A percentile compares a stretch with the other conserved stretches of the same genome.
Evolutionary conservation across 2,113 vertebrate genomes (phyloP).

Genomic region (Poecile atricapillus): DNA sequence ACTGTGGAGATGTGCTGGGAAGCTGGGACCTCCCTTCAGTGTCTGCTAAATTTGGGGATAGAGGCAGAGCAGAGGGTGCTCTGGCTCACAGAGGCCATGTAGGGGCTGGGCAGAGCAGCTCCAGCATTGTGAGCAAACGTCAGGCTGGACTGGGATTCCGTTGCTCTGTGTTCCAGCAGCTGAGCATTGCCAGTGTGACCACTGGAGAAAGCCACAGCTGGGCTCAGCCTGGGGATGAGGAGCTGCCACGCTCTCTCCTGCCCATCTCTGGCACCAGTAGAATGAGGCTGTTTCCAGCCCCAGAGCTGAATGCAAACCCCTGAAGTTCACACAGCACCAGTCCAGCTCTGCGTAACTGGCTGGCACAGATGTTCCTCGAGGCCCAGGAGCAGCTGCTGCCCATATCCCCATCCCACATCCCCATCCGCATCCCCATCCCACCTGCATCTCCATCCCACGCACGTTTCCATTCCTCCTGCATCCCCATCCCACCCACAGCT

Average conservation of each 20-base stretch:
- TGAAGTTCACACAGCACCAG: not conserved
- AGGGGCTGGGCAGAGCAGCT: not conserved
- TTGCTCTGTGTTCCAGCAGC: not conserved
- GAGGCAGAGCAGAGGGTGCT: not conserved
- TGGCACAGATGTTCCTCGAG: not conserved
- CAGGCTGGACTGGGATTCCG: fast-evolving
- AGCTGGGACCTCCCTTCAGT: not conserved
- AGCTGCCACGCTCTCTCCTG: fast-evolving
- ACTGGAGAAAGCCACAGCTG: fast-evolving
- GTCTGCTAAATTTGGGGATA: not conserved
- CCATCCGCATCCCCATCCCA: not conserved
- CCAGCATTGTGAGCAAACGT: not conserved
- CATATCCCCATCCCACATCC: not conserved
- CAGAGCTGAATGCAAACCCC: not conserved
- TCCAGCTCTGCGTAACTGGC: not conserved
- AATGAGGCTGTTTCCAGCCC: not conserved
- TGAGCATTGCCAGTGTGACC: not conserved
- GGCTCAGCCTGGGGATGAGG: not conserved
- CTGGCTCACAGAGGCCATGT: fast-evolving
- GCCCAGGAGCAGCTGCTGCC: not conserved
- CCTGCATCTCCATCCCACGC: not conserved
- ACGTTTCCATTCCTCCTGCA: not conserved
- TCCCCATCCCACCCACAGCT: not conserved
- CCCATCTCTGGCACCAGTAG: not conserved
- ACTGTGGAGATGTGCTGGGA: no score